Conservation (phyloP, 2,797 vertebrate genomes). For the Neopelma chrysocephalum region DNA sequence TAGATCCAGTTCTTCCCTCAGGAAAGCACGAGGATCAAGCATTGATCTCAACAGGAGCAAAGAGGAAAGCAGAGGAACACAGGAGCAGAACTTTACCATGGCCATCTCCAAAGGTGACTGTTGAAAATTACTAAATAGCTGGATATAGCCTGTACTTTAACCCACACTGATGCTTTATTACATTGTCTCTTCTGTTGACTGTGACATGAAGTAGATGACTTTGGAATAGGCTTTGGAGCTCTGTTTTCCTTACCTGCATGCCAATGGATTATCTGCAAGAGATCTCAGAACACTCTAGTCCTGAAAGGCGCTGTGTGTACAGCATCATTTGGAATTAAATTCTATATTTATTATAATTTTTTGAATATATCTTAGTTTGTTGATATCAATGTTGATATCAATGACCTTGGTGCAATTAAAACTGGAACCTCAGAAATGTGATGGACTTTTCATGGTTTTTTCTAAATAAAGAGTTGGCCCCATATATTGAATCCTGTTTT, state of each 20-base stretch:
- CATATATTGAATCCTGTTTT: fast-evolving
- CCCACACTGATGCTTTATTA: neutral
- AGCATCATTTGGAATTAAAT: neutral
- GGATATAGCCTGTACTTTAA: neutral
- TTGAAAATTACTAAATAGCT: neutral
- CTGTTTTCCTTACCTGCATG: neutral
- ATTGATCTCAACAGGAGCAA: neutral
- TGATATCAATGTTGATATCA: neutral
- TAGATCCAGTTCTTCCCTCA: neutral
- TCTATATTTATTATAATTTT: neutral
- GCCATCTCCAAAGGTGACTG: neutral
- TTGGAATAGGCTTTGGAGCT: neutral
- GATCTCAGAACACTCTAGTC: neutral
- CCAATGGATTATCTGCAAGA: neutral
- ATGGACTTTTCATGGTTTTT: neutral
- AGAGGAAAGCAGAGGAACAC: neutral
- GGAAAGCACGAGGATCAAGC: neutral
- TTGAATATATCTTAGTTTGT: neutral
- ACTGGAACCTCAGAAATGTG: neutral
- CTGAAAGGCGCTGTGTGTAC: neutral
- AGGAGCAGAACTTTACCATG: neutral
- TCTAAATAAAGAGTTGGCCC: neutral
- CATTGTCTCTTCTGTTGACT: neutral
- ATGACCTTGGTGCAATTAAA: neutral
- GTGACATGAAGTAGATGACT: neutral